Evolutionary conservation across 2,888 invertebrate species (phyloP), one percentile per base, ranked within the genome.

Genomic region (Arrhopalites spinosus): DNA sequence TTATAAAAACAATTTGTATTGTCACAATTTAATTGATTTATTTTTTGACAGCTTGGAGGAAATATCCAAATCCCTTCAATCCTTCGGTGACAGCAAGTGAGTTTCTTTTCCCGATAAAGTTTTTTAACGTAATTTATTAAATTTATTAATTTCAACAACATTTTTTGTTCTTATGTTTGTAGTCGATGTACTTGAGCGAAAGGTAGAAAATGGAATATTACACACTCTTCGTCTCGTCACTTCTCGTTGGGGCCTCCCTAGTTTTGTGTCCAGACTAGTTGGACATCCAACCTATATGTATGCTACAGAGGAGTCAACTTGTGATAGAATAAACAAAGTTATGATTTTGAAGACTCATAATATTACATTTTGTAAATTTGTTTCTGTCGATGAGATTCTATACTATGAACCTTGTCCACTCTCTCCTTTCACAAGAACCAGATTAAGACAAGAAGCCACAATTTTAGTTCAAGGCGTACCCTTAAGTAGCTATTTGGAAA

Each of bases 51-150:
- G 96, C 97, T 84, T 97, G 96, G 93, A 90, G 96, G 81, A 99
- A 99, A 87, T 99, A 99, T 86, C 99, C 99, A 43, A 99, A 99
- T 87, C 98, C 98, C 23, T 94, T 97, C 90, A 99, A 96, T 85
- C 93, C 96, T 74, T 93, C 95, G 72, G 97, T 99, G 43, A 91
- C 95, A 81, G 98, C 96, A 30, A 94, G n/a, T n/a, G n/a, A n/a
- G n/a, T n/a, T n/a, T n/a, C n/a, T n/a, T n/a, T n/a, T n/a, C n/a
- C n/a, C n/a, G n/a, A n/a, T n/a, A n/a, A n/a, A n/a, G n/a, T n/a
- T n/a, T n/a, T n/a, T n/a, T n/a, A n/a, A n/a, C n/a, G n/a, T n/a
- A n/a, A n/a, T n/a, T n/a, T n/a, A n/a, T n/a, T n/a, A n/a, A n/a
- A n/a, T n/a, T n/a, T n/a, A n/a, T n/a, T n/a, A n/a, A n/a, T n/a